Base-by-base conservation (phyloP, 2,888 invertebrate genomes). In the Drosophila buzzatii region DNA sequence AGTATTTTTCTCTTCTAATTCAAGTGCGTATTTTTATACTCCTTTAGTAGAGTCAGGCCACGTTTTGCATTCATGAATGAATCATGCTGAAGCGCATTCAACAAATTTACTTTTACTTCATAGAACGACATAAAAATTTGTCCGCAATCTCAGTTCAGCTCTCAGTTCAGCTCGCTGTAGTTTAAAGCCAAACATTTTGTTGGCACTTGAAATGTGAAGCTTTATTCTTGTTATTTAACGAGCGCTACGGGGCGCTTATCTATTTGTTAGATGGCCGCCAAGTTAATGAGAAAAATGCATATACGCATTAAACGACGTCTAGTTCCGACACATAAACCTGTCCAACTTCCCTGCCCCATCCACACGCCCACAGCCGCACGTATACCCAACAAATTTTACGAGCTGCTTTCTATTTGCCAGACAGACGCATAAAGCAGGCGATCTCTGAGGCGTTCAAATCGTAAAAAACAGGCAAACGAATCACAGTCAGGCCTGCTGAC, bases 201-300 rank as follows among this genome's bases (percentile, higher is more conserved):
- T 71, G 61, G 62, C 74, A 67, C 73, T 70, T 62, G 73, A 73
- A 56, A 53, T 27, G 65, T 1, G 9, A 42, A 49, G 55, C 65
- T 77, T 77, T 71, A 77, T 77, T 66, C 69, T 20, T 53, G 67
- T 67, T 59, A 62, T 78, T 77, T 80, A 75, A 78, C 78, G 80
- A 75, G 80, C 80, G 71, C 80, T 70, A 58, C 67, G 80, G 75
- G 80, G 16, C 75, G 80, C 80, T 80, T 80, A 80, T 80, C 80
- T 80, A 75, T 80, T 80, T 76, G 81, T 69, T 69, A 63, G 67
- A 77, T 81, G 81, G 68, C 65, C 67, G 67, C 49, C 45, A 58
- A 85, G 85, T 82, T 85, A 85, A 86, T 85, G 85, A 82, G 86
- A 85, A 85, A 82, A 85, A 85, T 84, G 81, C 85, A 79, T 70